phyloP scores from a whole-genome alignment of 1,140 invertebrate species.

The Nephotettix cincticeps region DNA sequence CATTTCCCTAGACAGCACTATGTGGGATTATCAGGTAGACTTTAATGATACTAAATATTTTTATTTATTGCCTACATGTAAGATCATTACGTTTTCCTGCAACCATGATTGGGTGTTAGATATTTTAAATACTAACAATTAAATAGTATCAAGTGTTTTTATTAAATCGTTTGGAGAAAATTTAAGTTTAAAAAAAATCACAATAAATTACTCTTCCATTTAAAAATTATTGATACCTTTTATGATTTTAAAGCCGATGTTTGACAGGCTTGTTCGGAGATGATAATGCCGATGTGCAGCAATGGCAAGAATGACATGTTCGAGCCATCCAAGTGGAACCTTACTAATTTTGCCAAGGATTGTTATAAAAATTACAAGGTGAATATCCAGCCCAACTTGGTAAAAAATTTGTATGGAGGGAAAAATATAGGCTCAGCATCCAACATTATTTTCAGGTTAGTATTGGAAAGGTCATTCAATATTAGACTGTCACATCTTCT shows the following conservation, averaged over 20 bases:
- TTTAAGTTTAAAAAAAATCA: no score
- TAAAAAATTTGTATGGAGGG: slow-evolving; percentile 79
- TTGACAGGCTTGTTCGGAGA: slow-evolving; percentile 87
- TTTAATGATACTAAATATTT: background rate
- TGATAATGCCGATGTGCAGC: slow-evolving; percentile 91
- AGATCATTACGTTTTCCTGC: no score
- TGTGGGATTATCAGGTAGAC: slow-evolving; percentile 75
- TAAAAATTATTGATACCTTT: no score
- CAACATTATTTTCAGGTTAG: slow-evolving; percentile 81
- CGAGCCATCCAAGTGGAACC: slow-evolving; percentile 72
- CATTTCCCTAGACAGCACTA: slow-evolving; percentile 60
- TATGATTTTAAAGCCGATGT: no score
- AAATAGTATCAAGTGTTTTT: no score
- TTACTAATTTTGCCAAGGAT: slow-evolving; percentile 58
- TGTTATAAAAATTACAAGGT: slow-evolving; percentile 73
- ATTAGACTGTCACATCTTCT: no score
- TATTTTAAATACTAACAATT: no score
- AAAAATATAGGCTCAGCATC: slow-evolving; percentile 63
- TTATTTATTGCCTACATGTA: no score
- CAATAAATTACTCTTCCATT: no score
- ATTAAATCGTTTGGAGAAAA: no score
- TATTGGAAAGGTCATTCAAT: no score
- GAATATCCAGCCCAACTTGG: slow-evolving; percentile 63
- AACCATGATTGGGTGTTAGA: no score
- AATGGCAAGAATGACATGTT: slow-evolving; percentile 83